A percentile compares a stretch with the other conserved stretches of the same genome.
These are phyloP conservation scores for Tachycineta bicolor DNA, from an alignment of 2,113 vertebrate species.

Conservation along the genomic window DNA sequence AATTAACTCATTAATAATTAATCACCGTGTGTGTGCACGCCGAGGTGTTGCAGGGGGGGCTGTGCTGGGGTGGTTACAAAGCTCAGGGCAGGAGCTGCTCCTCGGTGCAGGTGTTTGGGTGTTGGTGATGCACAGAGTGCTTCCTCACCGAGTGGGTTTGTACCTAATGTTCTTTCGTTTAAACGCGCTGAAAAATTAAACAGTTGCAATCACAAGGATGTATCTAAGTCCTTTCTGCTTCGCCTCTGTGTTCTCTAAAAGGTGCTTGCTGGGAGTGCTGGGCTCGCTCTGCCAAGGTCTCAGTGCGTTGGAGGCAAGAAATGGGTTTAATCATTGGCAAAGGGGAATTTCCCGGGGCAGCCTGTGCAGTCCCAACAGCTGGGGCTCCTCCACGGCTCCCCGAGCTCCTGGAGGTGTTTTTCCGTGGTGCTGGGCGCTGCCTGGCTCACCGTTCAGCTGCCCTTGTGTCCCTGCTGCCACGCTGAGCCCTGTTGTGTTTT, in stretches of 20 bases:
- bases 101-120: neutral
- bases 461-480: neutral
- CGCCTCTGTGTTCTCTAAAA: neutral
- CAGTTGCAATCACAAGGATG: neutral
- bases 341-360: neutral
- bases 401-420: neutral
- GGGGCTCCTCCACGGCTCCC: neutral
- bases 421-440: neutral
- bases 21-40: neutral
- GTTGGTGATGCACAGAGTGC: neutral
- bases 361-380: neutral
- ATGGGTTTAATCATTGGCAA: neutral
- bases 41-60: neutral
- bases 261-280: neutral
- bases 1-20: neutral
- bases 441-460: fast-evolving
- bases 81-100: neutral
- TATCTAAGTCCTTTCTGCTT: neutral
- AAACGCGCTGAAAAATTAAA: constrained; percentile 45
- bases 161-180: neutral
- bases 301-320: neutral
- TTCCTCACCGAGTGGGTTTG: neutral
- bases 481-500: constrained; percentile 7
- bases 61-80: neutral
- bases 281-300: neutral